These are phyloP conservation scores for Gymnocypris eckloni DNA, from an alignment of 2,797 vertebrate genomes.

Conservation along the genomic window DNA sequence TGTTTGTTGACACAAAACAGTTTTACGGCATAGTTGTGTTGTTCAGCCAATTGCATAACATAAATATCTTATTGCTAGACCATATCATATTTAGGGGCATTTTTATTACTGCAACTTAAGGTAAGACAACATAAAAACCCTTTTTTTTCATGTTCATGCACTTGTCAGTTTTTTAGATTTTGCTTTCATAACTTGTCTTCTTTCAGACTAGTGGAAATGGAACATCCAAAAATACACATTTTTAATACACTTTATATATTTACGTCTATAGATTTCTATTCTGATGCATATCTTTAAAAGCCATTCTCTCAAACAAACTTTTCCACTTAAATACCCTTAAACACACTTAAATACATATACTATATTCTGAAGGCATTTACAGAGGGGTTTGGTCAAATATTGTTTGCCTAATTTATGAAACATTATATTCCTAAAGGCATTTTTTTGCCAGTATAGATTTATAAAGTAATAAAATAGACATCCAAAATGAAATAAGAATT, in stretches of 20 bases:
- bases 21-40: not conserved
- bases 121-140: not conserved
- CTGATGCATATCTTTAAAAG: not conserved
- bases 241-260: not conserved
- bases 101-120: not conserved
- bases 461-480: not conserved
- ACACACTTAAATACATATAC: not conserved
- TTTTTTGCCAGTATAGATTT: not conserved
- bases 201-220: not conserved
- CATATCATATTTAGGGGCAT: too few species aligned
- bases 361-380: not conserved
- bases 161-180: not conserved
- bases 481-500: too few species aligned
- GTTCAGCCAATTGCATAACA: not conserved
- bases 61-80: not conserved
- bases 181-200: not conserved
- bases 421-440: not conserved
- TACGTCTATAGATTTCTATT: not conserved
- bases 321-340: not conserved
- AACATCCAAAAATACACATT: not conserved
- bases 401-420: not conserved
- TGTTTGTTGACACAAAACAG: not conserved
- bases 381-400: not conserved
- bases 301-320: not conserved
- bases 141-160: not conserved